A percentile compares a stretch with the other conserved stretches of the same genome.
phyloP scores from a whole-genome alignment of 2,888 invertebrate genomes.

The Ochropleura plecta region DNA sequence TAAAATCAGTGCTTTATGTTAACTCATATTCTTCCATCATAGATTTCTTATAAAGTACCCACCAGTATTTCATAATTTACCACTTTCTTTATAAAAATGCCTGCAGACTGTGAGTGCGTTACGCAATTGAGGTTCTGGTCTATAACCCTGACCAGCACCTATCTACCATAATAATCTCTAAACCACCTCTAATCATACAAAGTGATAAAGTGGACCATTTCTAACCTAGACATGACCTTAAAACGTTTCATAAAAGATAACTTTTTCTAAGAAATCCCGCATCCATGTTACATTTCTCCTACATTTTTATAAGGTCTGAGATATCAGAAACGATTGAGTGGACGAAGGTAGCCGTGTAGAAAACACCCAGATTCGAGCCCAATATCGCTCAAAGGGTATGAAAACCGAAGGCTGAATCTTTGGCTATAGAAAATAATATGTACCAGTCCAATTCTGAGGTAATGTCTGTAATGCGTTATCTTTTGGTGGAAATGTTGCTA shows the following conservation, averaged over 20 bases:
- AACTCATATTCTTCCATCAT: neutral
- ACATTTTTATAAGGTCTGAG: constrained; percentile 52
- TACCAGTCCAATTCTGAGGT: constrained; percentile 36
- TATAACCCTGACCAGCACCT: neutral
- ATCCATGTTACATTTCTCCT: constrained; percentile 54
- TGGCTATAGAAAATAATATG: constrained; percentile 45
- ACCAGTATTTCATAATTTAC: neutral
- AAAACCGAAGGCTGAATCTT: constrained; percentile 44
- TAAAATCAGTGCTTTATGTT: neutral
- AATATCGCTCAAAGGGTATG: constrained; percentile 55
- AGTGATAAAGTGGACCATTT: constrained; percentile 45
- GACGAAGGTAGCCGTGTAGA: constrained; percentile 62
- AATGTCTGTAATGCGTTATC: constrained; percentile 32
- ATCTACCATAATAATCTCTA: constrained; percentile 10
- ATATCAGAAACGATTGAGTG: constrained; percentile 60
- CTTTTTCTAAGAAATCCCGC: constrained; percentile 36
- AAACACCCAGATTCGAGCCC: constrained; percentile 61
- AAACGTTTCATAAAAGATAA: constrained; percentile 50
- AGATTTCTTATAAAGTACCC: neutral
- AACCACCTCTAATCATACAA: constrained; percentile 34
- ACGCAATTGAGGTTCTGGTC: neutral
- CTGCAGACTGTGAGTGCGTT: neutral
- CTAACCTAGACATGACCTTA: constrained; percentile 43
- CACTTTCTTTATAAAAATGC: neutral
- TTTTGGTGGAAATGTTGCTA: constrained; percentile 14